phyloP scores from a whole-genome alignment of 2,797 vertebrate species.

The Coracias cyanogaster region DNA sequence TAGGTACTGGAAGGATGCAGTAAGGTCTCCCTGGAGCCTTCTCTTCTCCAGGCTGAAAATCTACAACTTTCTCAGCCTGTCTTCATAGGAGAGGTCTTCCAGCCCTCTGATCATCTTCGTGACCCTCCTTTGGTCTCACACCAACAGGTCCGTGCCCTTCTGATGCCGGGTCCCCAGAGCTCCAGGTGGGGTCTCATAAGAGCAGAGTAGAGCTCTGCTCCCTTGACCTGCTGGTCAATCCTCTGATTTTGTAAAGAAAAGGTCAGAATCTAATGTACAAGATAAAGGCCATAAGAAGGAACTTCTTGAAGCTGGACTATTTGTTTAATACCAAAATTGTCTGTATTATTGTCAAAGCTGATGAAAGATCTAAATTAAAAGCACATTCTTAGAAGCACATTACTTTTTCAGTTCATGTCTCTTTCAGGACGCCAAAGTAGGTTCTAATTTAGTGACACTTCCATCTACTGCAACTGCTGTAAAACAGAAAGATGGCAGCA shows the following conservation, averaged over 20 bases:
- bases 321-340: neutral
- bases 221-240: neutral
- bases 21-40: neutral
- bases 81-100: neutral
- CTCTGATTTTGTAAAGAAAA: neutral
- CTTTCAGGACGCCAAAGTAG: constrained; percentile 82
- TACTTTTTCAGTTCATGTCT: neutral
- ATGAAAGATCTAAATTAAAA: neutral
- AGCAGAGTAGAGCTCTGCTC: neutral
- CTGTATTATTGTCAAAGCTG: neutral
- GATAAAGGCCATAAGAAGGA: neutral
- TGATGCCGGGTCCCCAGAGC: neutral
- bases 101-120: neutral
- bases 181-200: neutral
- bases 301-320: neutral
- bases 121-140: neutral
- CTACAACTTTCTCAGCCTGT: neutral
- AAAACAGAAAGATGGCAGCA: constrained; percentile 81
- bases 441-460: constrained; percentile 85
- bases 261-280: neutral
- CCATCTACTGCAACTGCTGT: constrained; percentile 81
- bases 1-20: neutral
- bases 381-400: neutral
- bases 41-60: neutral
- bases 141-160: neutral